A percentile compares a stretch with the other conserved stretches of the same genome.
These are phyloP conservation scores for Eilema depressum DNA, from an alignment of 2,888 invertebrate genomes.

Conservation along the genomic window DNA sequence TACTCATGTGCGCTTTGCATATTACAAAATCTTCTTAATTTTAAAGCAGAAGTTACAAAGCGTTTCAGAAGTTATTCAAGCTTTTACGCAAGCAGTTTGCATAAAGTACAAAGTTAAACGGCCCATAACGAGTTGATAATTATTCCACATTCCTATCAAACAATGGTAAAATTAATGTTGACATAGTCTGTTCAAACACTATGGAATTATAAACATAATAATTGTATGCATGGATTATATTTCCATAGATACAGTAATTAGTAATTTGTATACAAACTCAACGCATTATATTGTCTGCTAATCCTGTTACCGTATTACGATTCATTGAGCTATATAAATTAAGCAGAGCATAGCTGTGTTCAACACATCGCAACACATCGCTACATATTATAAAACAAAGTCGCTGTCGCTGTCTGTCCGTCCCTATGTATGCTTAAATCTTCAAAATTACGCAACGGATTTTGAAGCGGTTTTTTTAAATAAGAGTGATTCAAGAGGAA, in stretches of 20 bases:
- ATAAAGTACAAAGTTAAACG: neutral
- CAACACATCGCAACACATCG: neutral
- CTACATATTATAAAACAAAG: too few species aligned
- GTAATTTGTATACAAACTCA: neutral
- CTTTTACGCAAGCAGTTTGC: too few species aligned
- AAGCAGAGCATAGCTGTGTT: slow-evolving; percentile 5
- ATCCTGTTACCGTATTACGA: slow-evolving; percentile 12
- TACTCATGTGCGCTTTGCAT: too few species aligned
- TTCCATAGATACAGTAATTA: neutral
- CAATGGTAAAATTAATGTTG: neutral
- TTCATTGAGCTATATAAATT: slow-evolving; percentile 15
- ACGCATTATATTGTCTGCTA: slow-evolving; percentile 4
- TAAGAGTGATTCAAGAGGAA: too few species aligned
- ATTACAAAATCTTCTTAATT: too few species aligned
- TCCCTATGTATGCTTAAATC: too few species aligned
- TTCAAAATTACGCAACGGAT: too few species aligned
- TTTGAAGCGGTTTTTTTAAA: too few species aligned
- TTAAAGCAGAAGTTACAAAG: too few species aligned
- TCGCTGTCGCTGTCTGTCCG: too few species aligned
- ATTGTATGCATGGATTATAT: neutral
- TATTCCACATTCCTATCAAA: neutral
- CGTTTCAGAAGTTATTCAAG: too few species aligned
- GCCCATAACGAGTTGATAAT: neutral
- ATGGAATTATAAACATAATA: neutral
- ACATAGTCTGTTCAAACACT: neutral